Base-by-base conservation (phyloP, 1,140 invertebrate species). In the Lepidurus packardi region DNA sequence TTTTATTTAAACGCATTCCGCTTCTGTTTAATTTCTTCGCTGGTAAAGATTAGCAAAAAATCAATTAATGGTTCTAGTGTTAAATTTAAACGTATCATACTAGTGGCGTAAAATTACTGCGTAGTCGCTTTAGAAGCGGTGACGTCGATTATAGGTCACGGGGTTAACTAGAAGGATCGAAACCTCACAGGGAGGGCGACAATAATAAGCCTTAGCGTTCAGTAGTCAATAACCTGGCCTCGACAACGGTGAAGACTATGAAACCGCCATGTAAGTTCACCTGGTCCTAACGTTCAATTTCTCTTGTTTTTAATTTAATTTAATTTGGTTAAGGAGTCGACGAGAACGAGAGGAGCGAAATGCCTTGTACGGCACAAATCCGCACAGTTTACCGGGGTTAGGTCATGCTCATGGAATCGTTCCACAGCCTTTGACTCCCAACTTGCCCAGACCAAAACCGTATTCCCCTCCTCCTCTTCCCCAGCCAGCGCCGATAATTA, bases 71-170 rank as follows among this genome's bases (percentile, higher is more conserved):
- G 2, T 34, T 34, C 34, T 34, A 34, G 0, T 4, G 0, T 34
- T 34, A 34, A 34, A 34, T 34, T 34, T 34, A 34, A 4, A 4
- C 34, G 34, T 34, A 4, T 3, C 34, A 2, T 34, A 34, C 2
- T 4, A 34, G 34, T 34, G 34, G 34, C 34, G 34, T 34, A 34
- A 34, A 0, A 34, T 34, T 34, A 34, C 4, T 34, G 25, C 25
- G 25, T 34, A 34, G 34, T 34, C 34, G 34, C 34, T 34, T 34
- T 4, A 34, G 34, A 7, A 65, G 21, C 53, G 21, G 21, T 7
- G 53, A 65, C 53, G 53, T 65, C 53, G 53, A 65, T 65, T n/a
- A 13, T 65, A 65, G 53, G 53, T 65, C 53, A 65, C 9, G 53
- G 53, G 53, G 8, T 21, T 21, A 65, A 13, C 47, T n/a, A 7